phyloP scores from a whole-genome alignment of 2,113 vertebrate species.

The Heterotis niloticus region DNA sequence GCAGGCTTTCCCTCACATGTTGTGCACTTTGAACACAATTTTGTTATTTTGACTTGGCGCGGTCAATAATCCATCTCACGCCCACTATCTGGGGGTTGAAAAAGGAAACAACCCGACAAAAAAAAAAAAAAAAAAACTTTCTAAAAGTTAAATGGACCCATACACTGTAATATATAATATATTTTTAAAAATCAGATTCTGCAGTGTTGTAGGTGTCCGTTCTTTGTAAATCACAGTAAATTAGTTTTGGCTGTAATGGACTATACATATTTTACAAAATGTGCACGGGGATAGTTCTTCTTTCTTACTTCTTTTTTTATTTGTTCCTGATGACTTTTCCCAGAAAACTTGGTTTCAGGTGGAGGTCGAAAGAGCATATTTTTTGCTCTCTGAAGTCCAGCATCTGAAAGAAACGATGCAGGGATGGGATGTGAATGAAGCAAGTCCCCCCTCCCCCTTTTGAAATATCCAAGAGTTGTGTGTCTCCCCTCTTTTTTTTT shows the following conservation, averaged over 20 bases:
- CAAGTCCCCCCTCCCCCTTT: slow-evolving; percentile 68
- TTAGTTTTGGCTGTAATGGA: neutral
- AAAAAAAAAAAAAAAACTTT: neutral
- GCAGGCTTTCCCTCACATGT: slow-evolving; percentile 72
- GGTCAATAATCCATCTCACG: slow-evolving; percentile 64
- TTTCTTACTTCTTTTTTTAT: no score
- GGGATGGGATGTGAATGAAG: slow-evolving; percentile 80
- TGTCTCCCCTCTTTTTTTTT: neutral
- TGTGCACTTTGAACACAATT: slow-evolving; percentile 73
- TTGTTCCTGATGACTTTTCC: neutral
- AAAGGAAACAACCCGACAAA: neutral
- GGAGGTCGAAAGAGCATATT: slow-evolving; percentile 66
- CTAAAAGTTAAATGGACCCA: neutral
- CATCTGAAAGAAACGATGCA: slow-evolving; percentile 69
- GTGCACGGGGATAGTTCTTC: neutral
- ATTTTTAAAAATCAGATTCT: no score
- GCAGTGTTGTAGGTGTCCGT: neutral
- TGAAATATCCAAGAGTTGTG: slow-evolving; percentile 75
- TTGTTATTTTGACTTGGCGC: slow-evolving; percentile 69
- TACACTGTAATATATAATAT: neutral
- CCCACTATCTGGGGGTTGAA: neutral
- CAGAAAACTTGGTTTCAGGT: neutral
- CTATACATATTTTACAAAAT: neutral
- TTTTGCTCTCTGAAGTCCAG: slow-evolving; percentile 72
- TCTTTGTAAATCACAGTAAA: neutral